Evolutionary conservation across 1,140 invertebrate genomes (phyloP).

Genomic region (Sesamia nonagrioides): DNA sequence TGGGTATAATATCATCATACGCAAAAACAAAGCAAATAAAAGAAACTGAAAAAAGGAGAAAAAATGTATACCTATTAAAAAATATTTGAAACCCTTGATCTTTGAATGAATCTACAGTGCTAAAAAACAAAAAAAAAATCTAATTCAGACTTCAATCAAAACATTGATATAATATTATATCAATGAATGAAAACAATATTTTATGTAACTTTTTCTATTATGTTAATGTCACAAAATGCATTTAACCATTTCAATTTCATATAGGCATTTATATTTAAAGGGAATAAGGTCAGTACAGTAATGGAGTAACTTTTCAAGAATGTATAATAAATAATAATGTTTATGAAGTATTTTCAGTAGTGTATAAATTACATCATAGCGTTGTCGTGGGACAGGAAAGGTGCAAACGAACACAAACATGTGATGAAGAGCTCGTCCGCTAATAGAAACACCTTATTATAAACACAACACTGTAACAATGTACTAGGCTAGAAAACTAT

Average conservation of each 20-base stretch:
- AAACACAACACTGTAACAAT: conserved; percentile 41
- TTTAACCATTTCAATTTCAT: neutral
- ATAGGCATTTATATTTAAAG: neutral
- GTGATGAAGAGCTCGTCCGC: conserved; percentile 48
- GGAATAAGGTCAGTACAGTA: too few species aligned
- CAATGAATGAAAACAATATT: neutral
- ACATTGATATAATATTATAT: too few species aligned
- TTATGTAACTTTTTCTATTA: neutral
- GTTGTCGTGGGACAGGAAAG: conserved; percentile 70
- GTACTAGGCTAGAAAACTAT: conserved; percentile 14
- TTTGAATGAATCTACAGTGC: too few species aligned
- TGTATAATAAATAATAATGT: too few species aligned
- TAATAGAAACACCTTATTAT: conserved; percentile 54
- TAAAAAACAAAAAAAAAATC: too few species aligned
- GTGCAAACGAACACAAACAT: conserved; percentile 66
- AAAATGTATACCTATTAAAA: too few species aligned
- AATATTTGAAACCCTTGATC: too few species aligned
- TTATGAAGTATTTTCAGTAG: conserved; percentile 19
- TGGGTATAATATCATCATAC: too few species aligned
- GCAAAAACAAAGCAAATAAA: too few species aligned
- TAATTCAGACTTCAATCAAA: too few species aligned
- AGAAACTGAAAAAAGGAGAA: too few species aligned
- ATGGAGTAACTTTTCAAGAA: too few species aligned
- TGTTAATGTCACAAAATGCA: neutral
- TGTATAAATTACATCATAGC: conserved; percentile 43